Base-by-base conservation (phyloP, 1,140 invertebrate genomes). In the Hydropsyche tenuis region DNA sequence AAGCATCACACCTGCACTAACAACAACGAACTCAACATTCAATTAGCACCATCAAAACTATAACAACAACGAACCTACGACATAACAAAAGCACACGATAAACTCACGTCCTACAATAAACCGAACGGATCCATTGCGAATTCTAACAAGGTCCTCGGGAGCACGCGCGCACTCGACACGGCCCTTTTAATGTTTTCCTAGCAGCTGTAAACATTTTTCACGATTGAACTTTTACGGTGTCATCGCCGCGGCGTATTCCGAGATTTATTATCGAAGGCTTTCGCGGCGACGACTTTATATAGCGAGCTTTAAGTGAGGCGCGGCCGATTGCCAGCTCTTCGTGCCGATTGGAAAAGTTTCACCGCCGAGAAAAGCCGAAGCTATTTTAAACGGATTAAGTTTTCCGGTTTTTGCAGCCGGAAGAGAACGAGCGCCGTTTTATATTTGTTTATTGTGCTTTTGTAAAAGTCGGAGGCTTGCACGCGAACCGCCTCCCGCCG, bases 141-240 rank as follows among this genome's bases (percentile, higher is more conserved):
- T n/a, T n/a, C n/a, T n/a, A n/a, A n/a, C n/a, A n/a, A n/a, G n/a
- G n/a, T n/a, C n/a, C n/a, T n/a, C n/a, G n/a, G n/a, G n/a, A n/a
- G n/a, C n/a, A 37, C 30, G 30, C 30, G 30, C 30, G 9, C 30
- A 37, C 30, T 37, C 30, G 7, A n/a, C 2, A 63, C 45, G 48
- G 2, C 3, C 37, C 30, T 66, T 74, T 60, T 74, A 69, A 74
- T 46, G 66, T 74, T 74, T 37, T 74, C 73, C 69, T 37, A 37
- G 48, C 73, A 37, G 69, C 75, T 72, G 75, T 77, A 74, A 77
- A 74, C 75, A 77, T 77, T 74, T 76, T 74, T 74, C 75, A 65
- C 42, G 75, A 77, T 77, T 77, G 73, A 77, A 77, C 53, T 77
- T 77, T 77, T 77, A 77, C 63, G 69, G 56, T 53, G 53, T 72